Base-by-base conservation (phyloP, 2,797 vertebrate genomes). In the Gymnodraco acuticeps region DNA sequence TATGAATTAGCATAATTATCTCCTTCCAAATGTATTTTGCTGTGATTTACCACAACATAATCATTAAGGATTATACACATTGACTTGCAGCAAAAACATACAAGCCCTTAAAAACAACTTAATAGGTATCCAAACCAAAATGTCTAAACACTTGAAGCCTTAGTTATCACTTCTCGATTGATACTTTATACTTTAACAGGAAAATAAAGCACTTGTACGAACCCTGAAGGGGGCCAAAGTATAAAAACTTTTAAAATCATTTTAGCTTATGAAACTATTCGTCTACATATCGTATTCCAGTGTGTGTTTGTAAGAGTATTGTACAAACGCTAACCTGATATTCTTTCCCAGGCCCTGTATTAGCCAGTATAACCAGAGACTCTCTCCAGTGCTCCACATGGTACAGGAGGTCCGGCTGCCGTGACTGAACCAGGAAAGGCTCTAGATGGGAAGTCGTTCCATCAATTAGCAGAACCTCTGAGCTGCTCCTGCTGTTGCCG, bases 401-500 rank as follows among this genome's bases (percentile, higher is more conserved):
- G 91, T 99, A 99, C 71, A 97, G 82, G 6, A 99, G 87, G 2
- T 95, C 96, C 12, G 86, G 82, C 54, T 94, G 94, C 48, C 97
- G 94, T 52, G 93, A 90, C 85, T 98, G 96, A 64, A 98, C 94
- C 68, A 97, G 93, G n/a, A 86, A n/a, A 38, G 96, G 97, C 16
- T 85, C 79, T 85, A 94, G 67, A 92, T 89, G 72, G 90, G 88
- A 83, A 91, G 83, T 48, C 52, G 69, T 56, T 53, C 59, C 75
- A 56, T 93, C 87, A 66, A 93, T 82, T 2, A 94, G 60, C 81
- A 96, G 95, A 58, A 99, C 97, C 93, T 99, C 97, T 4, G 98
- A 99, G 59, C 95, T 95, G 64, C 87, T 96, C 88, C 97, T 97
- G 93, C 95, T 98, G 93, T 92, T 98, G 91, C 97, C 96, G 89